phyloP scores from a whole-genome alignment of 1,140 invertebrate genomes.

The Penaeus japonicus region DNA sequence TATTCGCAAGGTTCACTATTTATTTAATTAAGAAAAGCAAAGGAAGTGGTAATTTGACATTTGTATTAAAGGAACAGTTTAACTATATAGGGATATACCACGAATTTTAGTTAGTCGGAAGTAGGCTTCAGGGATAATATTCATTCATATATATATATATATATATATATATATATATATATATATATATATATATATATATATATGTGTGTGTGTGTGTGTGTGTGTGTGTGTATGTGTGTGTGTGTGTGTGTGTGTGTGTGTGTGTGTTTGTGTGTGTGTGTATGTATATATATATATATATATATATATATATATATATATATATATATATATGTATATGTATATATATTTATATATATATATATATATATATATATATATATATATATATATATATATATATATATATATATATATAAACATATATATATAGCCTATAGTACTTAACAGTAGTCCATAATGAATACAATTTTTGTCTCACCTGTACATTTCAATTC shows the following conservation, averaged over 20 bases:
- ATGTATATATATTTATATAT: slow-evolving; percentile 8
- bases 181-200: background rate
- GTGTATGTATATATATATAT: background rate
- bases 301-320: slow-evolving; percentile 13
- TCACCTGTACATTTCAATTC: slow-evolving; percentile 6
- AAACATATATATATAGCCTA: no score
- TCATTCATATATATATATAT: slow-evolving; percentile 3
- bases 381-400: slow-evolving; percentile 7
- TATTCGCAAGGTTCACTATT: no score
- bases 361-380: background rate
- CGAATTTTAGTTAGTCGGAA: no score
- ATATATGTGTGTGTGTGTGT: background rate
- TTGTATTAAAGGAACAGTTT: background rate
- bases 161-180: slow-evolving; percentile 4
- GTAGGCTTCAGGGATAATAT: no score
- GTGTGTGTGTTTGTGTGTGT: background rate
- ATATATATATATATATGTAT: slow-evolving; percentile 13
- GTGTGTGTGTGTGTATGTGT: no score
- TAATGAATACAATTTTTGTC: no score
- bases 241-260: slow-evolving; percentile 1
- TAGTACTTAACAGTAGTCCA: no score
- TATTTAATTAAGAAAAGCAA: background rate
- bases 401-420: background rate
- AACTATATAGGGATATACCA: background rate
- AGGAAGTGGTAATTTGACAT: background rate